phyloP scores from a whole-genome alignment of 2,797 vertebrate species.

The Nothura maculosa region DNA sequence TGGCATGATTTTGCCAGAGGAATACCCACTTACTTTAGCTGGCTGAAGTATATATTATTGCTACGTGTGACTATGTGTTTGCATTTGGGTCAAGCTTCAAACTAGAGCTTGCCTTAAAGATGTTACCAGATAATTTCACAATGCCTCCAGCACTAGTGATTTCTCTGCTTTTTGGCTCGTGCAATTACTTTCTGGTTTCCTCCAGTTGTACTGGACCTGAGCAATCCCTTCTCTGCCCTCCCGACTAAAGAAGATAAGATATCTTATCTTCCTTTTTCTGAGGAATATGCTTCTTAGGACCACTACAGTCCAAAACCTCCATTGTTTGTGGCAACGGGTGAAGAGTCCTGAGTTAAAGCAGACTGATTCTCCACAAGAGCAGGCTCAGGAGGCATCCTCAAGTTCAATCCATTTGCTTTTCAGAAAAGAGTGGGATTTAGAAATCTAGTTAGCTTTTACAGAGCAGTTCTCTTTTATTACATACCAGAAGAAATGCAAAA shows the following conservation, averaged over 20 bases:
- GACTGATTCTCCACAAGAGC: neutral
- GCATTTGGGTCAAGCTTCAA: neutral
- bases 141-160: neutral
- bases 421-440: neutral
- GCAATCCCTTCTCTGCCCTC: neutral
- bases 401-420: neutral
- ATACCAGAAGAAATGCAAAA: neutral
- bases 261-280: neutral
- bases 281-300: neutral
- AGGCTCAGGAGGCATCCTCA: neutral
- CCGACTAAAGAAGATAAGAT: neutral
- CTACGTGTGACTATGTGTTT: neutral
- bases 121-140: neutral
- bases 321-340: neutral
- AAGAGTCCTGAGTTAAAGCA: neutral
- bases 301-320: rapidly evolving
- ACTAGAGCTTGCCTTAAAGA: neutral
- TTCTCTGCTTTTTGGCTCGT: neutral
- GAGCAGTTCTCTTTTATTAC: neutral
- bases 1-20: neutral
- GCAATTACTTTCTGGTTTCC: neutral
- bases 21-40: neutral
- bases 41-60: neutral
- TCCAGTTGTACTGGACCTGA: neutral
- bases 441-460: neutral